These are phyloP conservation scores for Drosophila prostipennis DNA, from an alignment of 2,888 invertebrate species.

Conservation along the genomic window DNA sequence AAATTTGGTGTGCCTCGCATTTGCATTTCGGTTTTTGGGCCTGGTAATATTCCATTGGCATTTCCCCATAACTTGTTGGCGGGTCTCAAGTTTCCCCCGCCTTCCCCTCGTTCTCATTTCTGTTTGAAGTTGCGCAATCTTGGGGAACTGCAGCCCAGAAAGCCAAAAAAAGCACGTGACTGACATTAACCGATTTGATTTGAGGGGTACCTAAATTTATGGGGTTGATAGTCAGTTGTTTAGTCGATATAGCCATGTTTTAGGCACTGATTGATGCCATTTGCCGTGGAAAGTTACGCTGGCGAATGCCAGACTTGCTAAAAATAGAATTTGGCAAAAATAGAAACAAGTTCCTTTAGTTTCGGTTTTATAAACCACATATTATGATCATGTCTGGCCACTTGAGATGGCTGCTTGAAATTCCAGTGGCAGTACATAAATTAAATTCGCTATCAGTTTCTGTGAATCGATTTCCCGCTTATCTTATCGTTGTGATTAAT, in stretches of 20 bases:
- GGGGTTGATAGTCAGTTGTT: slow-evolving; percentile 49
- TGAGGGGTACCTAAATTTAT: background rate
- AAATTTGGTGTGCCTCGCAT: slow-evolving; percentile 42
- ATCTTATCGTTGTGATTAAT: slow-evolving; percentile 47
- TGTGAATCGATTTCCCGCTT: slow-evolving; percentile 13
- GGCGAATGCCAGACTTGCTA: background rate
- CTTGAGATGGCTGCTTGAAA: slow-evolving; percentile 35
- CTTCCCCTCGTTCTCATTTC: background rate
- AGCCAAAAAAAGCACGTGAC: slow-evolving; percentile 55
- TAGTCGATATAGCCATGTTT: slow-evolving; percentile 54
- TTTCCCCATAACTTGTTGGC: slow-evolving; percentile 45
- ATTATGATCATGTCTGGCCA: slow-evolving; percentile 11
- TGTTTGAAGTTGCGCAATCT: slow-evolving; percentile 46
- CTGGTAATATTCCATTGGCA: slow-evolving; percentile 57
- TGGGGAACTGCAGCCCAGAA: slow-evolving; percentile 13
- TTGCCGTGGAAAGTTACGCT: slow-evolving; percentile 20
- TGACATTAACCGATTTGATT: slow-evolving; percentile 45
- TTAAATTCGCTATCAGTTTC: slow-evolving; percentile 26
- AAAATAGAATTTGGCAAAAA: slow-evolving; percentile 23
- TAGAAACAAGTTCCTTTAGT: background rate
- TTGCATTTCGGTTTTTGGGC: slow-evolving; percentile 50
- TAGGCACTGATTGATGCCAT: slow-evolving; percentile 41
- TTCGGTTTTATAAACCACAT: background rate
- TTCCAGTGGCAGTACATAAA: slow-evolving; percentile 34
- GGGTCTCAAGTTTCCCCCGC: slow-evolving; percentile 2